Evolutionary conservation across 30 jellyfish, hydroid and myxozoan species (phyloP).

Genomic region (Cassiopea xamachana): DNA sequence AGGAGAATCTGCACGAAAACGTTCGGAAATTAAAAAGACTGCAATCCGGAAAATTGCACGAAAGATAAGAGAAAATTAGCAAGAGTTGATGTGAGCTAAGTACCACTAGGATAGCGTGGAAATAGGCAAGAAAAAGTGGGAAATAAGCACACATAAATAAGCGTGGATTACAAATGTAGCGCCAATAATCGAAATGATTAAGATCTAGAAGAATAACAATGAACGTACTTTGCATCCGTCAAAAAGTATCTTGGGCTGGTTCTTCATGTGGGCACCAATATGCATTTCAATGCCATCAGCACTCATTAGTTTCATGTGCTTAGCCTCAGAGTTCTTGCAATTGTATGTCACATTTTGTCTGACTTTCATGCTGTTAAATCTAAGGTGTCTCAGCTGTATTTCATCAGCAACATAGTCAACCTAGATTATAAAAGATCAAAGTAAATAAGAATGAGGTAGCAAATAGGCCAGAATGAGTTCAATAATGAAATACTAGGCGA

Average conservation of each 20-base stretch:
- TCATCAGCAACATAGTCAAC: conserved; percentile 72
- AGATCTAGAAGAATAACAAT: not conserved
- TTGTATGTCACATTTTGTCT: conserved; percentile 87
- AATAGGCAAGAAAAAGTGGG: no score
- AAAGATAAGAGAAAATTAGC: no score
- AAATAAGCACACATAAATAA: no score
- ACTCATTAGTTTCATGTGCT: conserved; percentile 75
- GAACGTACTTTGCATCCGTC: conserved; percentile 87
- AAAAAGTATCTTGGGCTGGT: conserved; percentile 67
- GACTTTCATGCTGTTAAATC: conserved; percentile 80
- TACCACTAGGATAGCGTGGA: no score
- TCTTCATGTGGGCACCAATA: conserved; percentile 57
- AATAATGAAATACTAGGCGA: no score
- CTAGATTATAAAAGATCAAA: not conserved
- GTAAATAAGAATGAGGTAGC: no score
- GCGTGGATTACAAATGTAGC: not conserved
- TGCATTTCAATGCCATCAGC: conserved; percentile 79
- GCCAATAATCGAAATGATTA: not conserved
- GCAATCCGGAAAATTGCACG: no score
- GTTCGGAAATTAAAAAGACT: no score
- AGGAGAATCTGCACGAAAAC: no score
- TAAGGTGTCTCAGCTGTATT: conserved; percentile 70
- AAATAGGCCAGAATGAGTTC: no score
- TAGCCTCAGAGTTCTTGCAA: conserved; percentile 87
- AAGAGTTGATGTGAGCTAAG: no score